Evolutionary conservation across 2,888 invertebrate species (phyloP).

Genomic region (Andrena hattorfiana): DNA sequence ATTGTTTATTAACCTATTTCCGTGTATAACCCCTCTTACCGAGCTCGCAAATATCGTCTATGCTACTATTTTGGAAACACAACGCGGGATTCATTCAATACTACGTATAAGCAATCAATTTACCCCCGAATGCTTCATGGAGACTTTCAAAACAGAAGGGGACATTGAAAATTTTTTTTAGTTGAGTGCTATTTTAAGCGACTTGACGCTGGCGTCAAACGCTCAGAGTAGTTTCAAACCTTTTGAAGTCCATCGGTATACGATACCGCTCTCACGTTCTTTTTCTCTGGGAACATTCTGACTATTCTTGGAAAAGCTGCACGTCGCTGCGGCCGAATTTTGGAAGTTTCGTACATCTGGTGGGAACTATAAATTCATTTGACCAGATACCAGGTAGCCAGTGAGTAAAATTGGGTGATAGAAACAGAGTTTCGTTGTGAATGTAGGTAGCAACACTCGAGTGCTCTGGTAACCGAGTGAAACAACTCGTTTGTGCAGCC

Average conservation of each 20-base stretch:
- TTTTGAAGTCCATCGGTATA: too few species aligned
- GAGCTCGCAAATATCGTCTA: neutral
- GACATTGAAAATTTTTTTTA: too few species aligned
- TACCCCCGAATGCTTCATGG: too few species aligned
- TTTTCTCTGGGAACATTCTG: neutral
- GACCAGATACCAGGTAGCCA: neutral
- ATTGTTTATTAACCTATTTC: constrained; percentile 28
- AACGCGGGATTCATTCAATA: neutral
- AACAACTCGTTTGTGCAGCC: constrained; percentile 5
- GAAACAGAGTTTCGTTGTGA: neutral
- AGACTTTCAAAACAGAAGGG: too few species aligned
- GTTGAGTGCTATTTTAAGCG: too few species aligned
- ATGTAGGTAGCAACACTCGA: neutral
- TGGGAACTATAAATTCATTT: constrained; percentile 14
- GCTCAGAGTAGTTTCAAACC: too few species aligned
- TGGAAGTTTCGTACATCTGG: neutral
- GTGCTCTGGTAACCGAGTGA: constrained; percentile 1
- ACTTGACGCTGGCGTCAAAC: too few species aligned
- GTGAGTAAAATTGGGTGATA: neutral
- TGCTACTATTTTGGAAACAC: neutral
- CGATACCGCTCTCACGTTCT: neutral
- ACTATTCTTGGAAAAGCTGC: neutral
- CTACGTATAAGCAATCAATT: neutral
- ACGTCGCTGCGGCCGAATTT: neutral
- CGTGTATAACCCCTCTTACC: neutral